A percentile compares a stretch with the other conserved stretches of the same genome.
Evolutionary conservation across 1,140 invertebrate genomes (phyloP).

Genomic region (Lithobius niger): DNA sequence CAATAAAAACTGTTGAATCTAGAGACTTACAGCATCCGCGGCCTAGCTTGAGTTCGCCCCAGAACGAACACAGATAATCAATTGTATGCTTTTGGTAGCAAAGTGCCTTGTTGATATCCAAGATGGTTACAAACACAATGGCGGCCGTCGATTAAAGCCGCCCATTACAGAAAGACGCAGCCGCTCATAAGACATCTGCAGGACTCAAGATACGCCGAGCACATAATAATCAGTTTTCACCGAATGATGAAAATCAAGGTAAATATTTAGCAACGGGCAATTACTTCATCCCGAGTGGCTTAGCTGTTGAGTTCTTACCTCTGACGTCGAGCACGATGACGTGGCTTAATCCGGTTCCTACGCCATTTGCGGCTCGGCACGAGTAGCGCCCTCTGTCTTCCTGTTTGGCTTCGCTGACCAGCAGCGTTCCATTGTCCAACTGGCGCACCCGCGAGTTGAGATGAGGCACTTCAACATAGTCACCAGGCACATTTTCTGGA

Average conservation of each 20-base stretch:
- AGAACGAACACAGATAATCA: no score
- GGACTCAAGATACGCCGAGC: no score
- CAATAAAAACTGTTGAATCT: not conserved
- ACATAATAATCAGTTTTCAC: no score
- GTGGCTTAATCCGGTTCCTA: slow-evolving; percentile 35
- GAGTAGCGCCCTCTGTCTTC: slow-evolving; percentile 33
- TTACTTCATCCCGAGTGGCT: not conserved
- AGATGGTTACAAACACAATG: no score
- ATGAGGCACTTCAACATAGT: slow-evolving; percentile 64
- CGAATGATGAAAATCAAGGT: not conserved
- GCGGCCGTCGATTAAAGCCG: no score
- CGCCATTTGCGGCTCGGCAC: slow-evolving; percentile 33
- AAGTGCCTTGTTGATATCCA: no score
- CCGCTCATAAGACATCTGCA: no score
- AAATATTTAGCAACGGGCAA: not conserved
- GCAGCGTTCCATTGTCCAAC: slow-evolving; percentile 31
- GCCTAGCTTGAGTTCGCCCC: no score
- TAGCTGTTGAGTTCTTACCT: slow-evolving; percentile 28
- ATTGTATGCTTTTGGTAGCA: no score
- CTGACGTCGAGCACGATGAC: slow-evolving; percentile 32
- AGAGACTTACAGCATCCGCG: not conserved
- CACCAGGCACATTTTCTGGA: slow-evolving; percentile 69
- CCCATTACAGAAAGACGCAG: no score
- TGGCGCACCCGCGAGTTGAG: not conserved
- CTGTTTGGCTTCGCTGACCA: slow-evolving; percentile 28